These are phyloP conservation scores for Agrotis exclamationis DNA, from an alignment of 2,888 invertebrate genomes.

Conservation along the genomic window DNA sequence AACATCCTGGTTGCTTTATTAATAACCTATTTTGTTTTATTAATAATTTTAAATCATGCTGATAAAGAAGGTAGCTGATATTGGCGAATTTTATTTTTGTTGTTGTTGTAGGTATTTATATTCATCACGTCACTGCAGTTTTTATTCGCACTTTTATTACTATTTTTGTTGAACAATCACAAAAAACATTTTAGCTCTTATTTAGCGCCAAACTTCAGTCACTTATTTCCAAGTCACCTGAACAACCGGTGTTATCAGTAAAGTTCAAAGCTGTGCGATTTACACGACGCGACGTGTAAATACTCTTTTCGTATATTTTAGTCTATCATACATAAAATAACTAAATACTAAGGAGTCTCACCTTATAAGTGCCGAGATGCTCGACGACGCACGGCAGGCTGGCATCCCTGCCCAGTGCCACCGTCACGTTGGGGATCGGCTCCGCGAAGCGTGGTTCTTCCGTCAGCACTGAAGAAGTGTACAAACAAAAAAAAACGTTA, in stretches of 20 bases:
- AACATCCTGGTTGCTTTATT: background rate
- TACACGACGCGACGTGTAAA: no score
- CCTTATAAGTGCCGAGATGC: constrained; percentile 97
- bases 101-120: no score
- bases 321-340: no score
- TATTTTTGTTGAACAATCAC: no score
- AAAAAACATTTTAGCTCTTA: no score
- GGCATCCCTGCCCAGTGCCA: constrained; percentile 97
- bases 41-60: background rate
- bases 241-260: no score
- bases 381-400: constrained; percentile 97
- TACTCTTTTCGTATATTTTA: no score
- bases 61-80: no score
- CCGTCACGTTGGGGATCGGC: constrained; percentile 97
- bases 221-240: no score
- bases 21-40: background rate
- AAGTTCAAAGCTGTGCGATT: no score
- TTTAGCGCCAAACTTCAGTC: no score
- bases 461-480: constrained; percentile 93
- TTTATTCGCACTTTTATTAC: background rate
- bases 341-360: constrained; percentile 70
- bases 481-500: constrained; percentile 69
- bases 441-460: constrained; percentile 97
- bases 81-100: no score
- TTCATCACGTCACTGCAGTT: background rate